These are phyloP conservation scores for Chromobotia macracanthus DNA, from an alignment of 2,797 vertebrate species.

Conservation along the genomic window DNA sequence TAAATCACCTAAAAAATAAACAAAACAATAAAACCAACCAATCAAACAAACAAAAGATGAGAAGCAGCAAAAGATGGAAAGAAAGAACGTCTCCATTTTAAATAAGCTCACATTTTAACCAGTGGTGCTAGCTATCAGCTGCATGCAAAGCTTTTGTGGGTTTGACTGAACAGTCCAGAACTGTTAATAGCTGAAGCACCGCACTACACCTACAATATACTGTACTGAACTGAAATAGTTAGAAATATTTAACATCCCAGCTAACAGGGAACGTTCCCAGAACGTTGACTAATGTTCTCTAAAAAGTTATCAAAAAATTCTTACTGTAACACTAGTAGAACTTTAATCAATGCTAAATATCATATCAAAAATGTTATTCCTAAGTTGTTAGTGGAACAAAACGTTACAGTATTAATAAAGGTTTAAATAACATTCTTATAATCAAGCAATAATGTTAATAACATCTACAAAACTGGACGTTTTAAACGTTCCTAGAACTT, in stretches of 20 bases:
- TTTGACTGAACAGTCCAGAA: constrained; percentile 65
- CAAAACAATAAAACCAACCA: constrained; percentile 64
- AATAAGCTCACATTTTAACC: constrained; percentile 73
- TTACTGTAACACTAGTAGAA: no score
- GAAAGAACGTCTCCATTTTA: constrained; percentile 68
- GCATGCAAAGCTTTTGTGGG: constrained; percentile 76
- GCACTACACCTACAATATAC: constrained; percentile 73
- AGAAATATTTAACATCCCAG: constrained; percentile 22
- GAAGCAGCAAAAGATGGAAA: constrained; percentile 24
- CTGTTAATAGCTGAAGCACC: constrained; percentile 70
- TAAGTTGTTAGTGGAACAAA: no score
- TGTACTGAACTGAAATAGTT: constrained; percentile 74
- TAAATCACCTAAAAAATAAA: constrained; percentile 74
- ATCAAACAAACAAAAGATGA: constrained; percentile 51
- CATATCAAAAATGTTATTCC: no score
- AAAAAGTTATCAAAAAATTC: no score
- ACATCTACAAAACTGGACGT: no score
- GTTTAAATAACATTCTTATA: no score
- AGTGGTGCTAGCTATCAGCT: constrained; percentile 81
- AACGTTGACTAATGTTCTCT: no score
- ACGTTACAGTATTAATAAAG: no score
- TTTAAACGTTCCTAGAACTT: no score
- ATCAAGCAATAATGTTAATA: no score
- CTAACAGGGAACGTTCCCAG: no score
- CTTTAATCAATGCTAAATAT: no score